A percentile compares a stretch with the other conserved stretches of the same genome.
Conservation (phyloP, 2,888 invertebrate genomes). For the Parthenolecanium corni region DNA sequence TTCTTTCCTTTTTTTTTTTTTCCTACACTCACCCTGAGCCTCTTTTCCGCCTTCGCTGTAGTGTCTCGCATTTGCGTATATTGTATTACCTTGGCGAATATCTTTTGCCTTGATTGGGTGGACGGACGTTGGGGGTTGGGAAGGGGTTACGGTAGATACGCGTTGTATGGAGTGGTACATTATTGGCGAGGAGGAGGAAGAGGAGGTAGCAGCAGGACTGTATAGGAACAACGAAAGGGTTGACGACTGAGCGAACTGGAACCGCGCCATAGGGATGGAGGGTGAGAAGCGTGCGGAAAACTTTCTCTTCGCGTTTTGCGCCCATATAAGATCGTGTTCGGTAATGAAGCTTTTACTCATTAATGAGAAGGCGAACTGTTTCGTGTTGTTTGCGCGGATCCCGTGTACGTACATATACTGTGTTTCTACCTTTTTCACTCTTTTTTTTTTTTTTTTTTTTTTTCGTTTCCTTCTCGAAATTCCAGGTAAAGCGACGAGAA, state of each 20-base stretch:
- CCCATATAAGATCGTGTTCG: neutral
- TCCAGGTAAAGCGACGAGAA: slow-evolving; percentile 26
- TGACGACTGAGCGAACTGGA: neutral
- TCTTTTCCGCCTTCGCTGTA: too few relatives aligned
- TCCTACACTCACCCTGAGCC: neutral
- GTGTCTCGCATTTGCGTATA: too few relatives aligned
- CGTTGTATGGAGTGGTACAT: too few relatives aligned
- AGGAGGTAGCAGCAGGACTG: neutral
- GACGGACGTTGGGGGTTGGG: too few relatives aligned
- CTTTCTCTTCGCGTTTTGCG: slow-evolving; percentile 14
- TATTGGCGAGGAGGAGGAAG: neutral
- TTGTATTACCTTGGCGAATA: too few relatives aligned
- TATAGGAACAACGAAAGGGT: neutral
- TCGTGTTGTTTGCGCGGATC: too few relatives aligned
- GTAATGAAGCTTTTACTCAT: slow-evolving; percentile 28
- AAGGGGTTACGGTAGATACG: too few relatives aligned
- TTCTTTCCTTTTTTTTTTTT: neutral
- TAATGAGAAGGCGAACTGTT: slow-evolving; percentile 25
- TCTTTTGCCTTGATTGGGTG: too few relatives aligned
- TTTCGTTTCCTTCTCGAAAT: too few relatives aligned
- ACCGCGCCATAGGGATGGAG: neutral
- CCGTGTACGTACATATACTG: too few relatives aligned
- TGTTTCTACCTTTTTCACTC: too few relatives aligned
- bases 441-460: too few relatives aligned
- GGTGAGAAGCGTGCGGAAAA: neutral